Evolutionary conservation across 2,797 vertebrate genomes (phyloP).

Genomic region (Sebastiscus albofasciatus): DNA sequence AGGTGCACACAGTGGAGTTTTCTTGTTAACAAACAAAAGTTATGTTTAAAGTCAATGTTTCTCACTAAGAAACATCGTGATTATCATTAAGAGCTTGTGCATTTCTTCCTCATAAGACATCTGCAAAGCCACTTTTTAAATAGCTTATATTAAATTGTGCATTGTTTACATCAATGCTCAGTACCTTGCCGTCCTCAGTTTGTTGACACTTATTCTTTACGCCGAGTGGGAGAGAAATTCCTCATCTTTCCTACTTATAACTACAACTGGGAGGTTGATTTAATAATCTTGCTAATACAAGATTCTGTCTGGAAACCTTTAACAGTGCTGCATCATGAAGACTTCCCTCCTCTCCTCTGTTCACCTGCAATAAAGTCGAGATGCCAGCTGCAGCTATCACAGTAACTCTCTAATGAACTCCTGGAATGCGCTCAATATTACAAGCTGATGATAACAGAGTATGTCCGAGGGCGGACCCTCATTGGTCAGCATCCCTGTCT

Average conservation of each 20-base stretch:
- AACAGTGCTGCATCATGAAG: background rate
- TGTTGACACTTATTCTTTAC: no score
- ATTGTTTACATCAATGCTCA: background rate
- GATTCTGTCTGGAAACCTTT: background rate
- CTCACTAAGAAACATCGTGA: background rate
- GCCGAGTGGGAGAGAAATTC: background rate
- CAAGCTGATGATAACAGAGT: constrained; percentile 11
- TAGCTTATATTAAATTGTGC: fast-evolving
- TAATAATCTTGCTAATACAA: background rate
- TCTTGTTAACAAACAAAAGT: background rate
- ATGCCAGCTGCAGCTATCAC: constrained; percentile 13
- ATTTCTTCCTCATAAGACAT: background rate
- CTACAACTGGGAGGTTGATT: background rate
- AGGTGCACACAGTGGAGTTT: background rate
- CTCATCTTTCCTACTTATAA: background rate
- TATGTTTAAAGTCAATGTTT: background rate
- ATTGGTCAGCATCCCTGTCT: background rate
- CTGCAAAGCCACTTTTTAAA: background rate
- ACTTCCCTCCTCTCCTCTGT: background rate
- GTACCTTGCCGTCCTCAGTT: no score
- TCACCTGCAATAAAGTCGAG: background rate
- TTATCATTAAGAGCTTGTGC: background rate
- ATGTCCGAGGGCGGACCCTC: background rate
- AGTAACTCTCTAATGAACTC: constrained; percentile 22
- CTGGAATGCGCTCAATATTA: constrained; percentile 17